Base-by-base conservation (phyloP, 2,888 invertebrate genomes). In the Drosophila tanythrix region DNA sequence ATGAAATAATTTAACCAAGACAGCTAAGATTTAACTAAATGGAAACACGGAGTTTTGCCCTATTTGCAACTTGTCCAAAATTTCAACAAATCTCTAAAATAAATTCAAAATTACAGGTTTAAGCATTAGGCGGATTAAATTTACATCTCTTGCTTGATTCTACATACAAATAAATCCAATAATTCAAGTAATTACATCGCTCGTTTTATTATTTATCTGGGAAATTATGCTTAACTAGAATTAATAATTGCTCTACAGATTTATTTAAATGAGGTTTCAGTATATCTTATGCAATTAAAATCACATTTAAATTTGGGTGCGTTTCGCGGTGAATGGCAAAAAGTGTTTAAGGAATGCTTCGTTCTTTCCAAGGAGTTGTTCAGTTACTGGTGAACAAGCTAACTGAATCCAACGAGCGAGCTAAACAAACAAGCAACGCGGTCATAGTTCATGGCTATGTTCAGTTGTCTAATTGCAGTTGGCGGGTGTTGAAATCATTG, bases 21-120 rank as follows among this genome's bases (percentile, higher is more conserved):
- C 51, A 66, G 48, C 69, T 33, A 38, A 36, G 18, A 36, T 55
- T 18, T 68, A 43, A 46, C 70, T n/a, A 5, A 40, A 13, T 81
- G 46, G 76, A 51, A 48, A 46, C 48, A 46, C 48, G 56, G 71
- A 7, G 81, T 66, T 66, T 72, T 76, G 35, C 51, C 46, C 38
- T 82, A 81, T 33, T 67, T 63, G 52, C 43, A 15, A 29, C 40
- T 73, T 67, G 67, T 72, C 38, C 74, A 65, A 67, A 68, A 62
- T 56, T 58, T 63, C 53, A 66, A 57, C 71, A 46, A 29, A 58
- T 40, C 62, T 40, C 40, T 55, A 59, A 15, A 35, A 69, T 27
- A 73, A 74, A 72, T 72, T 64, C 77, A 27, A 82, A 82, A 78
- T 82, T 77, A 38, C 51, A 67, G 77, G 67, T 82, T 53, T 68